Evolutionary conservation across 2,113 vertebrate species (phyloP).

Genomic region (Megaceryle maxima): DNA sequence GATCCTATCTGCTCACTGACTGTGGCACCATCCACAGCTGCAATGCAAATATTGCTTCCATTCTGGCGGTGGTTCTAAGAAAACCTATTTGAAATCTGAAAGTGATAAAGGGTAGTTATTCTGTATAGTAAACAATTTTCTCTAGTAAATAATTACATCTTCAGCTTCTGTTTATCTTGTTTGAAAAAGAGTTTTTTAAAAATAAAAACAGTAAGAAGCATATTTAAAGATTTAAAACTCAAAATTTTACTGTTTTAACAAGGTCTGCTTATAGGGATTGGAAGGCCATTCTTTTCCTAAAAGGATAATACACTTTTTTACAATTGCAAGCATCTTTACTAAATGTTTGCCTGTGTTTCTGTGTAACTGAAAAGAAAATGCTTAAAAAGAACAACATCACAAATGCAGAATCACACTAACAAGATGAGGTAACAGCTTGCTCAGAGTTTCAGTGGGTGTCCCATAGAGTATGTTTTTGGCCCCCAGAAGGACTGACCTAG

Average conservation of each 20-base stretch:
- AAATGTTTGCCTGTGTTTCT: background rate
- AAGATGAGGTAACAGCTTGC: background rate
- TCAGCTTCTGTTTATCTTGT: background rate
- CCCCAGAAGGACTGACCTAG: too few species aligned
- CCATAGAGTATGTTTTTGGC: too few species aligned
- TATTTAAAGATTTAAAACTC: background rate
- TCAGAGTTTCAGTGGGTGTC: background rate
- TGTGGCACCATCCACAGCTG: background rate
- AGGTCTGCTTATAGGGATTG: background rate
- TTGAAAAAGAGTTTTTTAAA: background rate
- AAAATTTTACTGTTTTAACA: background rate
- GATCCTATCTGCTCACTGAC: background rate
- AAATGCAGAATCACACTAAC: fast-evolving
- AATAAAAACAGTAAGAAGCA: background rate
- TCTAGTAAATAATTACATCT: background rate
- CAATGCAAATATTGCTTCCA: background rate
- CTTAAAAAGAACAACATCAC: background rate
- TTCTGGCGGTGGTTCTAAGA: background rate
- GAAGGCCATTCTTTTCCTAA: background rate
- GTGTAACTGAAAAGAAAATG: background rate
- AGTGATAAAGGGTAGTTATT: background rate
- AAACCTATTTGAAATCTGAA: background rate
- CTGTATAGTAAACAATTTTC: background rate
- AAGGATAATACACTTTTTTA: background rate
- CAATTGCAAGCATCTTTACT: background rate